Evolutionary conservation across 2,888 invertebrate genomes (phyloP).

Genomic region (Apoderus coryli): DNA sequence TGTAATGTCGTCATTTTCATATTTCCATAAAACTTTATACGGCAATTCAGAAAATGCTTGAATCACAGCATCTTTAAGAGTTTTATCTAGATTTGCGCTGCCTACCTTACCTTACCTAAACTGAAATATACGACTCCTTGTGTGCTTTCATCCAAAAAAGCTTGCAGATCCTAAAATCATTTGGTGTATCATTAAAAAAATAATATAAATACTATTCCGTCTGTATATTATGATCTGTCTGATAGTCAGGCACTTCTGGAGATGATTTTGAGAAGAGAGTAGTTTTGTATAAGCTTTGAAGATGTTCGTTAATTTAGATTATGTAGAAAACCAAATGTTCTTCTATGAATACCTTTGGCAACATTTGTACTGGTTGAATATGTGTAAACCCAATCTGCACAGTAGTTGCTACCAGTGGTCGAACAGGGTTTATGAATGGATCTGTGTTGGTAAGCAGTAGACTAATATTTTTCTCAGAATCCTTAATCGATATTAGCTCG

Average conservation of each 20-base stretch:
- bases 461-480: constrained; percentile 16
- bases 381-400: constrained; percentile 16
- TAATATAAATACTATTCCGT: no score
- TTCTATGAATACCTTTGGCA: constrained; percentile 3
- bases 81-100: constrained; percentile 8
- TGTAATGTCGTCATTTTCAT: constrained; percentile 12
- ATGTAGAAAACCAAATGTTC: no score
- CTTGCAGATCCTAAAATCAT: constrained; percentile 11
- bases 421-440: constrained; percentile 14
- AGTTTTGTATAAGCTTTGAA: no score
- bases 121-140: constrained; percentile 17
- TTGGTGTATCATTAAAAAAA: no score
- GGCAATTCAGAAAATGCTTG: constrained; percentile 14
- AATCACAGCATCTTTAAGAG: constrained; percentile 10
- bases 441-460: constrained; percentile 16
- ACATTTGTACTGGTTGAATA: constrained; percentile 10
- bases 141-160: constrained; percentile 11
- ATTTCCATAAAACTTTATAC: constrained; percentile 17
- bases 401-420: constrained; percentile 16
- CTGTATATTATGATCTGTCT: no score
- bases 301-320: no score
- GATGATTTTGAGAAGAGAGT: no score
- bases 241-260: no score
- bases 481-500: constrained; percentile 16
- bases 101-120: constrained; percentile 16